phyloP scores from a whole-genome alignment of 2,888 invertebrate species.

The Agapostemon virescens region DNA sequence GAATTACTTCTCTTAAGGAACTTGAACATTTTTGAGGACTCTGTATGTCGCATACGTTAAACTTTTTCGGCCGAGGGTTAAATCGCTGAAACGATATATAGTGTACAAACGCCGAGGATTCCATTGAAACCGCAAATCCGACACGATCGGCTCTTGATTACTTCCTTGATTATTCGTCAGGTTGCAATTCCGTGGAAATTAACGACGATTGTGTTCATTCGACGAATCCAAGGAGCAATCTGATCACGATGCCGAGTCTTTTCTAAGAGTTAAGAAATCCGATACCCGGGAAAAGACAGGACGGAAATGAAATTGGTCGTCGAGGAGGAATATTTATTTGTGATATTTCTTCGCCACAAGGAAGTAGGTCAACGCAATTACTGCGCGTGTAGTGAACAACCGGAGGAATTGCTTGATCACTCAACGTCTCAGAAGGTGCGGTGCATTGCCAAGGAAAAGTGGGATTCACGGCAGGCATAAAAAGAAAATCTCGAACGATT shows the following conservation, averaged over 20 bases:
- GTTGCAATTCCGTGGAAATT: not conserved
- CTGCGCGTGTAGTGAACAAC: slow-evolving; percentile 26
- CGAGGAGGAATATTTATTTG: slow-evolving; percentile 27
- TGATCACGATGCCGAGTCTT: not conserved
- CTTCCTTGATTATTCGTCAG: not conserved
- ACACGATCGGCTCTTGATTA: not conserved
- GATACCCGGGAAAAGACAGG: not conserved
- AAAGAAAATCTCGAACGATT: slow-evolving; percentile 10
- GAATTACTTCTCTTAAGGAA: too few relatives aligned
- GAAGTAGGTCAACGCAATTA: slow-evolving; percentile 29
- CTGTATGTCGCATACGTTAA: too few relatives aligned
- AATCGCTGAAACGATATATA: not conserved
- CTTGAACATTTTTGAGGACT: too few relatives aligned
- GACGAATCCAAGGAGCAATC: not conserved
- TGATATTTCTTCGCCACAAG: slow-evolving; percentile 1
- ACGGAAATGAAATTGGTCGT: slow-evolving; percentile 6
- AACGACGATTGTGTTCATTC: not conserved
- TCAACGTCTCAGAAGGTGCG: slow-evolving; percentile 25
- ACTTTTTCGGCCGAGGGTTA: not conserved
- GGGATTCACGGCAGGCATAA: slow-evolving; percentile 7
- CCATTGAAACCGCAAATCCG: not conserved
- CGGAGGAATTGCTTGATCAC: slow-evolving; percentile 19
- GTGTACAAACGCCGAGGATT: not conserved
- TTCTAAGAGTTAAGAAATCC: slow-evolving; percentile 3
- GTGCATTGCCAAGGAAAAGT: slow-evolving; percentile 16